Base-by-base conservation (phyloP, 2,113 vertebrate species). In the Falcunculus frontatus region DNA sequence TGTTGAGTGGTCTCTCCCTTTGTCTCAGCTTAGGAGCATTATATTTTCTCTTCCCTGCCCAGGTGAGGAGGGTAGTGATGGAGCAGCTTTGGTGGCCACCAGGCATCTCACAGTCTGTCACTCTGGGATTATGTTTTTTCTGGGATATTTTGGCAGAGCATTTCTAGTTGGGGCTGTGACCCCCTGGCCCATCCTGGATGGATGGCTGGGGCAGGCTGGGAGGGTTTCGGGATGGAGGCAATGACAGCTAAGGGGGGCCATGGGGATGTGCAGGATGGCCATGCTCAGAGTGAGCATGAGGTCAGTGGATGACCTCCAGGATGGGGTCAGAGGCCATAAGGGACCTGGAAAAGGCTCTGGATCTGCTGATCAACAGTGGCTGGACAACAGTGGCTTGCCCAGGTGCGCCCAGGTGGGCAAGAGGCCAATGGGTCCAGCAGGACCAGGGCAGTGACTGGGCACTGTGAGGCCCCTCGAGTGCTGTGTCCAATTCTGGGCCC, bases 111-210 rank as follows among this genome's bases (percentile, higher is more conserved):
- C 29, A 53, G 25, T 7, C 39, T 68, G 30, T 32, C 27, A 14
- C 15, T 29, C 15, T 27, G 13, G 49, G 49, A 56, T 56, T 29
- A 29, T 11, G 14, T 7, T 33, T 56, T 35, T 17, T 16, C 0
- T 1, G 19, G 18, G 32, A 7, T 56, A 35, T 63, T 70, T 84
- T 56, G 72, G 18, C 26, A 77, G 22, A 70, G 27, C 22, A 49
- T 63, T 55, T 77, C 49, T 26, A 47, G 30, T 25, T 0, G 0
- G 41, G 44, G 37, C 17, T 0, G 0, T 50, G n/a, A 75, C 4
- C 6, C 11, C 4, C 14, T 35, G 14, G 62, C 20, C 53, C 55
- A 47, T 30, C n/a, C 17, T 13, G 30, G 22, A 27, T 49, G 26
- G 22, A 55, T n/a, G n/a, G n/a, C 10, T 27, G 25, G 27, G 19